These are phyloP conservation scores for Eriosoma lanigerum DNA, from an alignment of 1,140 invertebrate genomes.

Conservation along the genomic window DNA sequence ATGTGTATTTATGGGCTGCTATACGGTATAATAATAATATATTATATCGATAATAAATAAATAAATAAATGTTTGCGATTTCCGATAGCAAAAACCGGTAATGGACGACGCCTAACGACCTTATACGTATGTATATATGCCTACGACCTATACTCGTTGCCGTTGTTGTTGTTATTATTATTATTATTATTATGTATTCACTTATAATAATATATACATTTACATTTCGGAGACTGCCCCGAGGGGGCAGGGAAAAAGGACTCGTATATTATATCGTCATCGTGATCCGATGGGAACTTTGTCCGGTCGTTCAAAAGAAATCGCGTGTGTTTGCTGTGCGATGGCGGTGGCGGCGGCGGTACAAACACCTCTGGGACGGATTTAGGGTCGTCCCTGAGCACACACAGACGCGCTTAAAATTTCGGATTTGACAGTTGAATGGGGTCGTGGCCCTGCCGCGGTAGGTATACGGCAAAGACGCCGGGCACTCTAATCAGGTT, in stretches of 20 bases:
- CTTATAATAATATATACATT: not conserved
- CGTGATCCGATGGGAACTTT: constrained; percentile 31
- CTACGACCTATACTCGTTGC: no score
- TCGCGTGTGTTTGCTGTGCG: not conserved
- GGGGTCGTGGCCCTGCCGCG: not conserved
- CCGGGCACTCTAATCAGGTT: constrained; percentile 41
- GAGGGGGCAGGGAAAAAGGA: not conserved
- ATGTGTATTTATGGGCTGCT: no score
- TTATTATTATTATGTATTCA: not conserved
- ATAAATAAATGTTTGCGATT: constrained; percentile 14
- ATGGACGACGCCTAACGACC: not conserved
- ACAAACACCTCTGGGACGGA: constrained; percentile 4
- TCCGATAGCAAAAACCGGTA: constrained; percentile 34
- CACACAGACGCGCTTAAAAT: constrained; percentile 17
- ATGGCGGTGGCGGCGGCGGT: not conserved
- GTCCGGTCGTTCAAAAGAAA: constrained; percentile 5
- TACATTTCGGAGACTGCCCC: not conserved
- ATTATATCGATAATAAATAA: not conserved
- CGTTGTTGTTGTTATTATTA: not conserved
- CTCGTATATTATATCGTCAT: not conserved
- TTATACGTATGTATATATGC: no score
- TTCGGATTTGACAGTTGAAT: constrained; percentile 45
- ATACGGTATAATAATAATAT: no score
- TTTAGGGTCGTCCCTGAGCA: constrained; percentile 11
- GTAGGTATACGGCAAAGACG: not conserved